Conservation (phyloP, 2,888 invertebrate genomes). For the Hanleya hanleyi region DNA sequence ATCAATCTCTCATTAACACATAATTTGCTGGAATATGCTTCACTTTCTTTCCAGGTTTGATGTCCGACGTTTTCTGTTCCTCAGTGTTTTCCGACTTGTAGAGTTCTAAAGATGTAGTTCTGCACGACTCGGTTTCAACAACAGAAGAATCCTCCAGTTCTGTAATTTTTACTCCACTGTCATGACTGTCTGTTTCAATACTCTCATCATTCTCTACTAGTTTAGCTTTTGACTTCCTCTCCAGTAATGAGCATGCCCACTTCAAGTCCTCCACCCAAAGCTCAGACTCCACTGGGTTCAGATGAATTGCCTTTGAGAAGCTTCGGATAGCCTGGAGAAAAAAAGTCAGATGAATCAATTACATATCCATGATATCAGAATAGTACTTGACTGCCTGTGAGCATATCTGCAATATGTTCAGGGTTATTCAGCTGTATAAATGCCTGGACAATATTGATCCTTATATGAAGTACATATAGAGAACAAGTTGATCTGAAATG, state of each 20-base stretch:
- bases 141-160: neutral
- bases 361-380: too few relatives aligned
- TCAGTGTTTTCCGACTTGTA: too few relatives aligned
- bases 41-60: neutral
- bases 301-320: slow-evolving; percentile 70
- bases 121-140: too few relatives aligned
- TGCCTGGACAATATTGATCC: neutral
- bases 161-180: neutral
- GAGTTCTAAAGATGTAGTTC: neutral
- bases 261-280: slow-evolving; percentile 71
- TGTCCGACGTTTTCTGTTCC: too few relatives aligned
- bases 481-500: neutral
- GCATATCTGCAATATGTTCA: too few relatives aligned
- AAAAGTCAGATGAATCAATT: neutral
- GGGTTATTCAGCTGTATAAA: neutral
- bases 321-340: slow-evolving; percentile 64
- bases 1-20: slow-evolving; percentile 3
- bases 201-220: neutral
- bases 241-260: slow-evolving; percentile 48
- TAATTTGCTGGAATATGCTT: neutral
- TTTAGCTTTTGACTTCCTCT: neutral
- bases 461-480: neutral
- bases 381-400: too few relatives aligned
- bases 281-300: slow-evolving; percentile 68
- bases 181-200: too few relatives aligned